These are phyloP conservation scores for Osmerus eperlanus DNA, from an alignment of 2,113 vertebrate genomes.

Conservation along the genomic window DNA sequence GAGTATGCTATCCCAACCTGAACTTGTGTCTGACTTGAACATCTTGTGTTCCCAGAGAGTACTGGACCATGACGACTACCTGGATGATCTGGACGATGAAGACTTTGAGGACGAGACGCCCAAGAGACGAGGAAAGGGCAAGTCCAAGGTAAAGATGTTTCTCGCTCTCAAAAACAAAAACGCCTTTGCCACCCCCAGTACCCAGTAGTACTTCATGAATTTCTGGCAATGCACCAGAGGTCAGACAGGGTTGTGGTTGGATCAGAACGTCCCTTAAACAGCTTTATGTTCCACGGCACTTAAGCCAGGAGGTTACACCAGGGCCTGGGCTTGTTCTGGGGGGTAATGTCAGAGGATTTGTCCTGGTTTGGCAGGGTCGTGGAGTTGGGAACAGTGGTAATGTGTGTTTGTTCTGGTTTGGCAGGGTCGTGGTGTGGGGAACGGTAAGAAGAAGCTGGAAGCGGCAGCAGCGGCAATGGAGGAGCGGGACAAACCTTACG, in stretches of 20 bases:
- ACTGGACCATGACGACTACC: conserved; percentile 93
- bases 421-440: conserved; percentile 87
- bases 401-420: background rate
- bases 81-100: conserved; percentile 93
- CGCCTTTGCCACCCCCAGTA: background rate
- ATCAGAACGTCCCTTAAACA: no score
- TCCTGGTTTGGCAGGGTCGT: conserved; percentile 75
- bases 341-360: background rate
- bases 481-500: conserved; percentile 93
- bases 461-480: conserved; percentile 83
- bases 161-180: background rate
- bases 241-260: no score
- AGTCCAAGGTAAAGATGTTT: conserved; percentile 81
- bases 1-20: no score
- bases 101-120: conserved; percentile 97
- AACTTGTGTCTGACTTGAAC: background rate
- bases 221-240: no score
- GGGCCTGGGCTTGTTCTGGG: no score
- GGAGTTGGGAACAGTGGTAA: conserved; percentile 61
- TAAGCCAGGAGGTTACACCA: no score
- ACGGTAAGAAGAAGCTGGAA: conserved; percentile 90
- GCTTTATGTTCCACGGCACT: no score
- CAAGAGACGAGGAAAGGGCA: conserved; percentile 90
- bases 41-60: conserved; percentile 74
- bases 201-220: background rate